These are phyloP conservation scores for Capitella teleta DNA, from an alignment of 1,140 invertebrate genomes.

Conservation along the genomic window DNA sequence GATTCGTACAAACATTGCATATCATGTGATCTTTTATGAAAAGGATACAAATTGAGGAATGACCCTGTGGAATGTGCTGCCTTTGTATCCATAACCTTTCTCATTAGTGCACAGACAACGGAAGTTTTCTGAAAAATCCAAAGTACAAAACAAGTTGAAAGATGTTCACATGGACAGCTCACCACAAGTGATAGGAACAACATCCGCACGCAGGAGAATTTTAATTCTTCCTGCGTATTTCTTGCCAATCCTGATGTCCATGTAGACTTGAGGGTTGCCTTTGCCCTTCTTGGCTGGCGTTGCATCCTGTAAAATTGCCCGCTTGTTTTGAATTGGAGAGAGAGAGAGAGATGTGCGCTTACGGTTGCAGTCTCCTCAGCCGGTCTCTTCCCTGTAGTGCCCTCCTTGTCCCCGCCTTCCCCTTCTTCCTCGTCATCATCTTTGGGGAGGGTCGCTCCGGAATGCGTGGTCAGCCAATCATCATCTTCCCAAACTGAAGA, in stretches of 20 bases:
- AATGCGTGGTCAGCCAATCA: conserved; percentile 75
- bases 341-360: conserved; percentile 8
- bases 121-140: conserved; percentile 44
- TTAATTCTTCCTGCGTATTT: conserved; percentile 29
- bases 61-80: conserved; percentile 43
- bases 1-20: no score
- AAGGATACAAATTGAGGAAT: conserved; percentile 48
- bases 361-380: conserved; percentile 20
- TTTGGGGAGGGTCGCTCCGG: conserved; percentile 29
- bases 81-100: conserved; percentile 41
- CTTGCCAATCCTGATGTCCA: conserved; percentile 38
- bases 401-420: conserved; percentile 17
- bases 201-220: conserved; percentile 53
- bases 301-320: neutral
- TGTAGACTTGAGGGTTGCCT: conserved; percentile 45
- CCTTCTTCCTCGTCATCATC: conserved; percentile 33
- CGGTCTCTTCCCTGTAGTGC: conserved; percentile 15
- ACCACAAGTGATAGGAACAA: conserved; percentile 81
- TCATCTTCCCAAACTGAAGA: conserved; percentile 86
- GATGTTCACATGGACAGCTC: neutral
- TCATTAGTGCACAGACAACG: conserved; percentile 47
- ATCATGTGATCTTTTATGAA: no score
- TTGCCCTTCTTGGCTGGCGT: conserved; percentile 6
- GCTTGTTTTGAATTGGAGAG: neutral
- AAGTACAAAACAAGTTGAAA: conserved; percentile 6